phyloP scores from a whole-genome alignment of 2,113 vertebrate species.

The Labrus mixtus region DNA sequence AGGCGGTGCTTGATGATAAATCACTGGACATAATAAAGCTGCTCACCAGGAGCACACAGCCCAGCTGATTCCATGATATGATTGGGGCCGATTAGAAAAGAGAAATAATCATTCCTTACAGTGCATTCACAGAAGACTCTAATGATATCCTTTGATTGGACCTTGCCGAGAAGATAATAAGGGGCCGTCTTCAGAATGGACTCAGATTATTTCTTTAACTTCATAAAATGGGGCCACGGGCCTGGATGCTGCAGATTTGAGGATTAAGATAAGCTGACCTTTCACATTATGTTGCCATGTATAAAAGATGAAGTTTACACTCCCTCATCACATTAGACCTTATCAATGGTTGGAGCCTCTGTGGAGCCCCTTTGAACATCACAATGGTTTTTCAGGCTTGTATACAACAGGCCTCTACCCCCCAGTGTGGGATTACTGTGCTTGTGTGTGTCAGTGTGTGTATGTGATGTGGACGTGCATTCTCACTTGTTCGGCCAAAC shows the following conservation, averaged over 20 bases:
- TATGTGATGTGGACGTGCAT: conserved; percentile 40
- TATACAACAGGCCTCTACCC: conserved; percentile 75
- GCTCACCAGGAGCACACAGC: conserved; percentile 72
- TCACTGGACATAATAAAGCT: conserved; percentile 80
- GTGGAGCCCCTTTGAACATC: conserved; percentile 75
- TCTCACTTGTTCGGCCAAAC: conserved; percentile 44
- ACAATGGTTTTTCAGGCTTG: conserved; percentile 71
- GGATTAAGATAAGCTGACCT: conserved; percentile 86
- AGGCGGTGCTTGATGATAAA: conserved; percentile 75
- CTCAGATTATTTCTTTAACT: conserved; percentile 83
- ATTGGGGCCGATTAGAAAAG: conserved; percentile 76
- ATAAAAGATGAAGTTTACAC: conserved; percentile 84
- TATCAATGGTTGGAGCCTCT: conserved; percentile 80
- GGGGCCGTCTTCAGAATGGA: conserved; percentile 76
- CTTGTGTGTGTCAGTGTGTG: conserved; percentile 27
- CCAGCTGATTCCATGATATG: conserved; percentile 79
- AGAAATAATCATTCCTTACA: conserved; percentile 78
- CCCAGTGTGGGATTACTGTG: conserved; percentile 79
- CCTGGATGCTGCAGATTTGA: conserved; percentile 82
- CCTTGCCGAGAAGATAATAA: conserved; percentile 76
- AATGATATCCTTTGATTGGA: conserved; percentile 82
- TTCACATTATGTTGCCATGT: conserved; percentile 83
- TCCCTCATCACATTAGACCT: conserved; percentile 81
- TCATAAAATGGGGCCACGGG: conserved; percentile 76
- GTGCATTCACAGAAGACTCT: conserved; percentile 75